A percentile compares a stretch with the other conserved stretches of the same genome.
phyloP scores from a whole-genome alignment of 23 tunicate species.

The Diplosoma virens region DNA sequence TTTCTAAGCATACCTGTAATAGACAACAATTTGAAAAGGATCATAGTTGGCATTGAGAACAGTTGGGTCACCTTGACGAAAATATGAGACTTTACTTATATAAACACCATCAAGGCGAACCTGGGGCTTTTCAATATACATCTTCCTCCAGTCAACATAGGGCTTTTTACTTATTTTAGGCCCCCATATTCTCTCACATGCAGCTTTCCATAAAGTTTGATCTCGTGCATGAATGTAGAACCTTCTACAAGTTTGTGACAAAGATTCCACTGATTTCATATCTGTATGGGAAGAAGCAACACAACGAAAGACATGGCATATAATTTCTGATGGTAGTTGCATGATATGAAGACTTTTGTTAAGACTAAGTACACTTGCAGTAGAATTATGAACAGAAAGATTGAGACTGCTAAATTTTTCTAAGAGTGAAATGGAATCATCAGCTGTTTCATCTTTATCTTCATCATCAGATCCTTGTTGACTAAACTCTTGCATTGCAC shows the following conservation, averaged over 20 bases:
- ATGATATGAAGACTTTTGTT: background rate
- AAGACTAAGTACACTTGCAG: background rate
- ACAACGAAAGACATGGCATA: constrained; percentile 40
- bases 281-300: constrained; percentile 51
- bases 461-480: background rate
- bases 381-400: background rate
- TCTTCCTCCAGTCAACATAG: constrained; percentile 23
- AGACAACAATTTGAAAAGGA: constrained; percentile 64
- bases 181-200: constrained; percentile 48
- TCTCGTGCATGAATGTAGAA: constrained; percentile 50
- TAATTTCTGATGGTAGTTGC: constrained; percentile 45
- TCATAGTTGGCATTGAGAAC: constrained; percentile 13
- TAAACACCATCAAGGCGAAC: constrained; percentile 55
- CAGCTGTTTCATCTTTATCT: background rate
- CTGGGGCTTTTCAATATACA: constrained; percentile 46
- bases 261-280: constrained; percentile 35
- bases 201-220: constrained; percentile 34
- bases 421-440: background rate
- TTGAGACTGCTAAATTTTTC: constrained; percentile 1
- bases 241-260: constrained; percentile 43
- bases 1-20: constrained; percentile 46
- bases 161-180: background rate
- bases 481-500: background rate
- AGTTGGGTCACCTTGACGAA: constrained; percentile 57
- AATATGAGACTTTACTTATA: constrained; percentile 60